phyloP scores from a whole-genome alignment of 2,113 vertebrate species.

The Cepphus grylle region DNA sequence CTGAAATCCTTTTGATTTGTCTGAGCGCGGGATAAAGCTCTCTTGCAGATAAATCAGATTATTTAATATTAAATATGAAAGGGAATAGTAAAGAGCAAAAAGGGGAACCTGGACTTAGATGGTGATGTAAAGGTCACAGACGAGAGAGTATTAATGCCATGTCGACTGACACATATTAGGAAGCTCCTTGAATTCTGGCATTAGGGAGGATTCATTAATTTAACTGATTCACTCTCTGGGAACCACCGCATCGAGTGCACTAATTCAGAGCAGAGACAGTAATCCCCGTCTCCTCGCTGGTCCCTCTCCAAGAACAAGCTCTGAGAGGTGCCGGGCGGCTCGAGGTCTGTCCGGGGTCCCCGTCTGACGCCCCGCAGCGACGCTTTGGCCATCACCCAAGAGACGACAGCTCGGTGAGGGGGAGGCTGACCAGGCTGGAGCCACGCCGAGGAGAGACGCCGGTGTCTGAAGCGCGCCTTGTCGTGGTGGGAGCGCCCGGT shows the following conservation, averaged over 20 bases:
- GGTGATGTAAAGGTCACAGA: background rate
- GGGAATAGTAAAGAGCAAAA: background rate
- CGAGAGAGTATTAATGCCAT: background rate
- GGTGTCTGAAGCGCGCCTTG: accelerated
- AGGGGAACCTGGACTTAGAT: background rate
- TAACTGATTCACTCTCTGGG: background rate
- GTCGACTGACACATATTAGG: background rate
- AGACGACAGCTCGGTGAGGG: background rate
- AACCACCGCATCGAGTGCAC: background rate
- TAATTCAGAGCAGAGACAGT: background rate
- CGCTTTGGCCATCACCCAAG: background rate
- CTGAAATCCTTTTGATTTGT: background rate
- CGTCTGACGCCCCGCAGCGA: background rate
- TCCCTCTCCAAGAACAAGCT: background rate
- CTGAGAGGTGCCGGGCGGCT: background rate
- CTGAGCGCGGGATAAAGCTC: background rate
- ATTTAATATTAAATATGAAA: background rate
- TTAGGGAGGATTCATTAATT: background rate
- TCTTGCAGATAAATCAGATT: background rate
- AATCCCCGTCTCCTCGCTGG: background rate
- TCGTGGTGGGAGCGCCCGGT: accelerated
- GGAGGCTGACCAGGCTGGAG: background rate
- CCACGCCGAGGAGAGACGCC: accelerated
- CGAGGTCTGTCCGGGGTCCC: background rate
- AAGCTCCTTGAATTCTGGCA: background rate